Evolutionary conservation across 92 coral and sea anemone species (phyloP), one percentile per base, ranked within the genome.

Genomic region (Diadumene lineata): DNA sequence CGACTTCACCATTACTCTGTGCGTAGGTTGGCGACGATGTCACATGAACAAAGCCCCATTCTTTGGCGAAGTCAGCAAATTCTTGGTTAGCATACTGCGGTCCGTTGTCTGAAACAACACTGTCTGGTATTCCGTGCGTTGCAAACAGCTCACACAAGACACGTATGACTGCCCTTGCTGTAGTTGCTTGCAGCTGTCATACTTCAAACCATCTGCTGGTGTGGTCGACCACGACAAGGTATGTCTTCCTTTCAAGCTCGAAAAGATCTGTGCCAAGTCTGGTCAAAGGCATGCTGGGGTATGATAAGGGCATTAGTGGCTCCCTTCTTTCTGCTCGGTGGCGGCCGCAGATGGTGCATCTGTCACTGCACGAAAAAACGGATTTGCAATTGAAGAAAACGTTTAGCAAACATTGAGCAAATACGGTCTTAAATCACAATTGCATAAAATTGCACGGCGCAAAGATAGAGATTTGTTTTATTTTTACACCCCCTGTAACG

Each of bases 21-120:
- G 79, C 85, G 55, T 23, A 79, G 84, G 28, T 84, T 78, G 44
- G 81, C 34, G n/a, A n/a, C n/a, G n/a, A n/a, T 26, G 88, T 77
- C 10, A 82, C 66, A 64, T 76, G 82, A 19, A 50, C 56, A 26
- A 82, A 75, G 18, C 43, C 56, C 23, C 46, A 56, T 19, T 75
- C 80, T 21, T 9, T 34, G 9, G 80, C 80, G 34, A 61, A 61
- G 7, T 50, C 63, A 27, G 53, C 33, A 26, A 63, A 75, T 27
- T 17, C 56, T n/a, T 74, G 33, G 7, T 33, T 56, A 15, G 83
- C 58, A 69, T 68, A 78, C 31, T 78, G 77, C 21, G 69, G 78
- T 0, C 72, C 72, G 48, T 79, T 79, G 32, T 79, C 69, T 50
- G 76, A 50, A 34, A 61, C 46, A 75, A 58, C 30, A 26, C 34